Percentiles rank a stretch among this genome's conserved stretches.
Conservation (phyloP, 1,140 invertebrate genomes). For the Drosophila sp. region DNA sequence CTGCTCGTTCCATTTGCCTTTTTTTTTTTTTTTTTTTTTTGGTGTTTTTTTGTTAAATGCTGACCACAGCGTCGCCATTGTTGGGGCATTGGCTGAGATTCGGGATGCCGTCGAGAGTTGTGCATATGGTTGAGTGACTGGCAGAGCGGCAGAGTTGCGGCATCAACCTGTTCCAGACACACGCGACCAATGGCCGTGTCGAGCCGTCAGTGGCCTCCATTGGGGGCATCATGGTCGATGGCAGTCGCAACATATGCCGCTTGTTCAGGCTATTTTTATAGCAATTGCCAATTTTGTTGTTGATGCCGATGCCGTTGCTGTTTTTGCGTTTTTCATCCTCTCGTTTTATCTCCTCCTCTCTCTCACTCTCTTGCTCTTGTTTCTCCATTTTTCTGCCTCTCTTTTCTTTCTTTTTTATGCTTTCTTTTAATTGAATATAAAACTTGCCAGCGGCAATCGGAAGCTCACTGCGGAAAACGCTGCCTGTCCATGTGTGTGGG, state of each 20-base stretch:
- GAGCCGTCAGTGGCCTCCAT: slow-evolving; percentile 42
- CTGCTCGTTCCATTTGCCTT: too few species aligned
- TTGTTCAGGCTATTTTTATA: slow-evolving; percentile 77
- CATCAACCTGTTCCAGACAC: slow-evolving; percentile 44
- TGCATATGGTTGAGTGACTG: slow-evolving; percentile 73
- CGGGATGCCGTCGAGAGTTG: slow-evolving; percentile 54
- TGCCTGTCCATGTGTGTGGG: slow-evolving; percentile 63
- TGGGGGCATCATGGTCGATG: slow-evolving; percentile 9
- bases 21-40: slow-evolving; percentile 11
- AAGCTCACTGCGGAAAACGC: slow-evolving; percentile 78
- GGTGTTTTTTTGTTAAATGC: slow-evolving; percentile 57
- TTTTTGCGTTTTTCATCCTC: slow-evolving; percentile 20
- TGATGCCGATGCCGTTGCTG: slow-evolving; percentile 20
- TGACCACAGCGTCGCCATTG: slow-evolving; percentile 76
- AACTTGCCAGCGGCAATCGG: slow-evolving; percentile 80
- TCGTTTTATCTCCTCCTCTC: slow-evolving; percentile 20
- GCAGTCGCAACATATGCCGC: slow-evolving; percentile 65
- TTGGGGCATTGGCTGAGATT: slow-evolving; percentile 60
- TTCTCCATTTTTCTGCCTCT: slow-evolving; percentile 22
- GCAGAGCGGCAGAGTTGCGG: slow-evolving; percentile 3
- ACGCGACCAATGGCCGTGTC: slow-evolving; percentile 26
- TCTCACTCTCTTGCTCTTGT: neutral
- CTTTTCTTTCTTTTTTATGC: slow-evolving; percentile 40
- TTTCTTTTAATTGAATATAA: slow-evolving; percentile 81
- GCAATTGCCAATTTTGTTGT: slow-evolving; percentile 74